Evolutionary conservation across 2,113 vertebrate species (phyloP), one percentile per base, ranked within the genome.

Genomic region (Sorex fumeus): DNA sequence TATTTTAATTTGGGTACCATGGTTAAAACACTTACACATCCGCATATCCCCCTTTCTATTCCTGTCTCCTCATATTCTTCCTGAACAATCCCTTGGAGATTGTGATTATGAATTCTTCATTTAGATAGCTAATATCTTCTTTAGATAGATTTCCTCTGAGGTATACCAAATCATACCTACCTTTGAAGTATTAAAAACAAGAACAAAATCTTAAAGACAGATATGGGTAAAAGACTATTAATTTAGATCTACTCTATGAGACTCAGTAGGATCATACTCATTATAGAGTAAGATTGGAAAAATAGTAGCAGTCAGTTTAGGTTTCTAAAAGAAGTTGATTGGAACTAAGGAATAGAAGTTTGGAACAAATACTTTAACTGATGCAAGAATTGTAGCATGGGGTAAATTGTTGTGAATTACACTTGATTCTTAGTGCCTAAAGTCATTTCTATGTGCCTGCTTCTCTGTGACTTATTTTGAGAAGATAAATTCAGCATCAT

Each of bases 381-480:
- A 66, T 87, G 0, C 82, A 36, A 86, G 4, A 40, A 81, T 82
- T 43, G 25, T 71, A 32, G 30, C 4, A 53, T 70, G 47, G 19
- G 10, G 40, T 77, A 23, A 92, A 62, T 64, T 82, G 43, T 5
- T 71, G 19, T 13, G 13, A 90, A 87, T 93, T 86, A 71, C 36
- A 4, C 11, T 64, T 82, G 40, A 4, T 82, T 70, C 4, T 86
- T 78, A 47, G 6, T 82, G 72, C 67, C 13, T 77, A 32, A 50
- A 2, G 4, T 67, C 62, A 87, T 1, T 84, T 6, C 32, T 76
- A 27, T 47, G 40, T 70, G 7, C 15, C 6, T 80, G 6, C 1
- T 91, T 75, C 75, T 87, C 69, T 81, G 93, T 13, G 2, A 74
- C n/a, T 89, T 23, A 47, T 74, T 82, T 94, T 76, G 76, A 80